phyloP scores from a whole-genome alignment of 2,888 invertebrate genomes.

The Plebejus melissa region DNA sequence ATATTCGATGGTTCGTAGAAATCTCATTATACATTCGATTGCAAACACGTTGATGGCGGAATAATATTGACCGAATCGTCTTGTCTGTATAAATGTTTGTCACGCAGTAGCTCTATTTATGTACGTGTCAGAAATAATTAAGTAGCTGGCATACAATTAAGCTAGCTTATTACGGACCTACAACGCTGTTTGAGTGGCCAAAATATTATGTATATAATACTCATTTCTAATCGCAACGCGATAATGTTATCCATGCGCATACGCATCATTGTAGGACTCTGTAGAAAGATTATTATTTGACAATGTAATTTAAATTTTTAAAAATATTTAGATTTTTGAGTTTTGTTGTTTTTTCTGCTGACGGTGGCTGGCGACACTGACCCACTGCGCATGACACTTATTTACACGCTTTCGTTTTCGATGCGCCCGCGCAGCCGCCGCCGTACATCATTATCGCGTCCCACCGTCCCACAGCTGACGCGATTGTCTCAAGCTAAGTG shows the following conservation, averaged over 20 bases:
- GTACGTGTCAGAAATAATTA: background rate
- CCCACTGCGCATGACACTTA: conserved; percentile 40
- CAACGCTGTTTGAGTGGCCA: too few relatives aligned
- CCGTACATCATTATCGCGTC: conserved; percentile 20
- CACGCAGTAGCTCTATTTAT: background rate
- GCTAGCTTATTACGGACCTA: too few relatives aligned
- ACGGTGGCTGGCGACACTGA: conserved; percentile 41
- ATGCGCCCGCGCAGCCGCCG: conserved; percentile 23
- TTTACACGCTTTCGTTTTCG: conserved; percentile 40
- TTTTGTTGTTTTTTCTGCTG: conserved; percentile 31
- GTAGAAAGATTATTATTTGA: too few relatives aligned
- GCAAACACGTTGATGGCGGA: background rate
- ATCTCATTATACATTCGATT: background rate
- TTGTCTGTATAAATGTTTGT: background rate
- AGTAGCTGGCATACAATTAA: background rate
- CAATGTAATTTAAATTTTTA: too few relatives aligned
- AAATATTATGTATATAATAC: too few relatives aligned
- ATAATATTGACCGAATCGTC: conserved; percentile 6
- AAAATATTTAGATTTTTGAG: background rate
- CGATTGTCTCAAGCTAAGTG: background rate
- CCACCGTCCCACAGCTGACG: background rate
- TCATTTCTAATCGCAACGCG: too few relatives aligned
- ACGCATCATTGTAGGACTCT: too few relatives aligned
- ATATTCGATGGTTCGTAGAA: conserved; percentile 8
- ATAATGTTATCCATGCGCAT: too few relatives aligned